Evolutionary conservation across 2,113 vertebrate genomes (phyloP).

Genomic region (Haemorhous mexicanus): DNA sequence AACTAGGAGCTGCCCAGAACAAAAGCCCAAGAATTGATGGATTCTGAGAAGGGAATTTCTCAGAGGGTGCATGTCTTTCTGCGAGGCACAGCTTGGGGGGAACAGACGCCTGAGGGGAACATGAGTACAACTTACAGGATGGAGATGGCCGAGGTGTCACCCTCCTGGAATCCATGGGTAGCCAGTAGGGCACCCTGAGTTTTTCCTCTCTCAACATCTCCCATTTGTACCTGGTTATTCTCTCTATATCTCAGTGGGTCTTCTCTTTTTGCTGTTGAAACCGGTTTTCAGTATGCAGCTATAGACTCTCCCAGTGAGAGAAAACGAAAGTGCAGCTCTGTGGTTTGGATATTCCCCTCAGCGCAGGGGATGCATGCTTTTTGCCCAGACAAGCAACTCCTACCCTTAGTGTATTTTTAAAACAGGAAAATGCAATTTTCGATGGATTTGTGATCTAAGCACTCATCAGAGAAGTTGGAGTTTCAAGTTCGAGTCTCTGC

Average conservation of each 20-base stretch:
- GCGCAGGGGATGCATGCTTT: not conserved
- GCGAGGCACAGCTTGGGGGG: not conserved
- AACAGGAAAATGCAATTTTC: not conserved
- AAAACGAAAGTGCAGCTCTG: slow-evolving; percentile 8
- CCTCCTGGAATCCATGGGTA: accelerated
- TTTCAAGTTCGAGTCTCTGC: not conserved
- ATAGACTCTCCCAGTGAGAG: not conserved
- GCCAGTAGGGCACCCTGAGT: not conserved
- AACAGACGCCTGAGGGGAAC: not conserved
- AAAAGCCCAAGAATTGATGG: not conserved
- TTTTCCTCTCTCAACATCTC: not conserved
- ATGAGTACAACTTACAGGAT: not conserved
- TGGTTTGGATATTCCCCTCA: slow-evolving; percentile 47
- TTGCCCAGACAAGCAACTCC: not conserved
- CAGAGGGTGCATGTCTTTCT: not conserved
- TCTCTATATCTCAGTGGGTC: not conserved
- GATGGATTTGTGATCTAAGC: not conserved
- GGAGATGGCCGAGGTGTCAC: not conserved
- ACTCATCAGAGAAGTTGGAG: not conserved
- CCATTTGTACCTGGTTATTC: too few species aligned
- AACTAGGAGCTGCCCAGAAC: not conserved
- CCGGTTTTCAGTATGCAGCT: not conserved
- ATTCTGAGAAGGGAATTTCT: not conserved
- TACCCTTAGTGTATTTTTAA: not conserved
- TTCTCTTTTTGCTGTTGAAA: not conserved